Base-by-base conservation (phyloP, 2,113 vertebrate species). In the Meleagris gallopavo region DNA sequence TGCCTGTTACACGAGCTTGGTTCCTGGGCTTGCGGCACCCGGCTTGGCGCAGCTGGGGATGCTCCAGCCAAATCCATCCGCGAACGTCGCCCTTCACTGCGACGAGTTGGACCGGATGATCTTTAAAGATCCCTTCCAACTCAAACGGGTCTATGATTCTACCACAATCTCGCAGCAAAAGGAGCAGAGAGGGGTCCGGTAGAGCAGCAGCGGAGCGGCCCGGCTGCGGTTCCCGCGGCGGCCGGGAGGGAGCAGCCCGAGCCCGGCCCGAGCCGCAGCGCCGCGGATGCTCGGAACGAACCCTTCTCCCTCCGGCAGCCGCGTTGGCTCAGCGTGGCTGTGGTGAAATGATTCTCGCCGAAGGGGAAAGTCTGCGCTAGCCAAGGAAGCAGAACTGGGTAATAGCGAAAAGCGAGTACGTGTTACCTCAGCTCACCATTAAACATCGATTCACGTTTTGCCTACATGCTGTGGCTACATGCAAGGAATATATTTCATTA, bases 171-270 rank as follows among this genome's bases (percentile, higher is more conserved):
- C 54, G 17, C 54, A 19, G 54, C 17, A 30, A 32, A 32, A 57
- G 29, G 54, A 25, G 36, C 60, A 16, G 60, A 10, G 22, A 25
- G 38, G 6, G 24, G 15, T 15, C 36, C 24, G 13, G 22, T 7
- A 7, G 25, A 10, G 50, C 29, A 10, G 21, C 21, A 9, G 30
- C 36, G 48, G 20, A 10, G 25, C n/a, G 15, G 10, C 34, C 20
- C 4, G 46, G 66, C 84, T 95, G 95, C 24, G 7, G 4, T 94
- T 73, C 83, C 64, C 36, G 29, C 10, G 4, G 72, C 48, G 29
- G 83, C 89, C 95, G 48, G 89, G 48, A 95, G 94, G 48, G 95
- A 45, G 94, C 94, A 76, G 16, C 40, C 74, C 40, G 83, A 94
- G 89, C 89, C 14, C 82, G 27, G 36, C 1, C 8, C 32, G 60